Base-by-base conservation (phyloP, 2,888 invertebrate species). In the Drosophila differens region DNA sequence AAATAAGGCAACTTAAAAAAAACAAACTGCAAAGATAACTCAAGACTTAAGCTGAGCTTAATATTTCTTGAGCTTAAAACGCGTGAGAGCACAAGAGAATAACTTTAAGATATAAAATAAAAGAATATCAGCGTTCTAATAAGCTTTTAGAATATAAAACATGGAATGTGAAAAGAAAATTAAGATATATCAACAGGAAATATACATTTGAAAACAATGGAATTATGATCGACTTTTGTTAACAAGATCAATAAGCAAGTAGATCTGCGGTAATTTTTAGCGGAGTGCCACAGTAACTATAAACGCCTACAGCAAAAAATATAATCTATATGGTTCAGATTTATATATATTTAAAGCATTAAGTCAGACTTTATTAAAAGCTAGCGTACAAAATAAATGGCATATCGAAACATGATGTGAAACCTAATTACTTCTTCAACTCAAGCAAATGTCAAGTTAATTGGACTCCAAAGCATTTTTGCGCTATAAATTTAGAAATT, bases 381-480 rank as follows among this genome's bases (percentile, higher is more conserved):
- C 5, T 52, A 16, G 22, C 16, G 47, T 4, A 25, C 25, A 47
- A 25, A 47, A 47, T 25, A 47, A 47, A 47, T 16, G 47, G 16
- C 25, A 16, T 30, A 32, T 51, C 16, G 47, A 25, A 30, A 30
- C 5, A 30, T 19, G 30, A 30, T 19, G 51, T 19, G 51, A 14
- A 63, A 35, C 28, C 19, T 35, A 30, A 67, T 37, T 49, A 49
- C 37, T 54, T 53, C 33, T 47, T 4, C 19, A 49, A 28, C 65
- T 54, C 32, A 65, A 33, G 53, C 25, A 53, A 64, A 67, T 54
- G 19, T 39, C 66, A 69, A 52, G 69, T 41, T 52, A 69, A 44
- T 66, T 57, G 41, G 35, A 47, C 57, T 57, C 66, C 57, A 66
- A 67, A 67, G 51, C 30, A 57, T 47, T 52, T 66, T 57, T 57